A percentile compares a stretch with the other conserved stretches of the same genome.
These are phyloP conservation scores for Noctua janthina DNA, from an alignment of 2,888 invertebrate species.

Conservation along the genomic window DNA sequence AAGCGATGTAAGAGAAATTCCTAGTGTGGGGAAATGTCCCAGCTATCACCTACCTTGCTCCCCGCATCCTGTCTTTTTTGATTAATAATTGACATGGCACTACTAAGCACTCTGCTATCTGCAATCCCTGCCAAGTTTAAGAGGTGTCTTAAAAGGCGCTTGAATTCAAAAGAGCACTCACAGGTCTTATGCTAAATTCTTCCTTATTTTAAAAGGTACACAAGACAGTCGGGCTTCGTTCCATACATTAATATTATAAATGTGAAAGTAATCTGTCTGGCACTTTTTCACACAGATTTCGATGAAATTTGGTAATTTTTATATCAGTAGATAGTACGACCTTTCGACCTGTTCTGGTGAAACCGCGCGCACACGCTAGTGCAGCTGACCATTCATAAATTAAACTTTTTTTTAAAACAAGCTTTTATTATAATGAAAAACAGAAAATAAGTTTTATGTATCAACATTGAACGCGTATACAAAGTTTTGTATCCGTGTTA, in stretches of 20 bases:
- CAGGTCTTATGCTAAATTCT: constrained; percentile 12
- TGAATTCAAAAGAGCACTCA: not conserved
- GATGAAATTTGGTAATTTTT: not conserved
- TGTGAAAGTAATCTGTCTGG: not conserved
- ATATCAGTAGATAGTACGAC: not conserved
- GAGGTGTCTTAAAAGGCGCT: not conserved
- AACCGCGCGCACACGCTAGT: not conserved
- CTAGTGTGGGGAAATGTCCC: not conserved
- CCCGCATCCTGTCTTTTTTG: not conserved
- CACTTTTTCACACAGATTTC: not conserved
- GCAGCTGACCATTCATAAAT: not conserved
- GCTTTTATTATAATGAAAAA: no score
- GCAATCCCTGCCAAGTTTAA: constrained; percentile 13
- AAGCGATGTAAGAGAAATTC: not conserved
- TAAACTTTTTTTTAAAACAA: not conserved
- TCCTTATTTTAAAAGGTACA: not conserved
- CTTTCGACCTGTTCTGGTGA: not conserved
- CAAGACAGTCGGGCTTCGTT: not conserved
- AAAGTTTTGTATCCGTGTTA: not conserved
- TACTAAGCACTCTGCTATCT: not conserved
- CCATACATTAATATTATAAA: not conserved
- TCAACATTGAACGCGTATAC: not conserved
- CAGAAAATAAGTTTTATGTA: not conserved
- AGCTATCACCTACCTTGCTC: not conserved
- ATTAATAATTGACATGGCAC: not conserved